These are phyloP conservation scores for Penaeus chinensis DNA, from an alignment of 1,140 invertebrate genomes.

Conservation along the genomic window DNA sequence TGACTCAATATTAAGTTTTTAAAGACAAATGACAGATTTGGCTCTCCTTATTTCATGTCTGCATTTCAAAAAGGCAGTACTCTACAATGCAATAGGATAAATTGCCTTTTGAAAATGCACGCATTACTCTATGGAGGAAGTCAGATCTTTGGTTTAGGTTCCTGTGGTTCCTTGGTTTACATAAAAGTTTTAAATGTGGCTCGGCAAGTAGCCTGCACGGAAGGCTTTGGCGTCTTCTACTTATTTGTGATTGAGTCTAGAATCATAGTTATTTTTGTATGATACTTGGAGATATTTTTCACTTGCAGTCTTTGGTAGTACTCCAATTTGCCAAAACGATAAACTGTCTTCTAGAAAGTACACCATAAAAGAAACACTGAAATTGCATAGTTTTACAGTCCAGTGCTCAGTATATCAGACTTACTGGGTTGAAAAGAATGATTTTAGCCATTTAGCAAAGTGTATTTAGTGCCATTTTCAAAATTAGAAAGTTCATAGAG, in stretches of 20 bases:
- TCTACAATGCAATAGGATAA: neutral
- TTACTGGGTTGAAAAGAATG: neutral
- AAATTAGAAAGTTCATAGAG: no score
- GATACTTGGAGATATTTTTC: slow-evolving; percentile 56
- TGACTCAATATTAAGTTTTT: slow-evolving; percentile 29
- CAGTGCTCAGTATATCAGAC: slow-evolving; percentile 26
- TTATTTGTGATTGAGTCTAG: slow-evolving; percentile 54
- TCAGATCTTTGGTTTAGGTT: slow-evolving; percentile 13
- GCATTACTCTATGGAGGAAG: slow-evolving; percentile 1
- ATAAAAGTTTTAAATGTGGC: slow-evolving; percentile 35
- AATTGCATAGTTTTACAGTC: slow-evolving; percentile 30
- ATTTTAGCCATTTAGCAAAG: no score
- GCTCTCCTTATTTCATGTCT: slow-evolving; percentile 38
- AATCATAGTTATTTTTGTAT: slow-evolving; percentile 60
- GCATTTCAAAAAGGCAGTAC: slow-evolving; percentile 27
- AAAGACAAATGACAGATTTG: slow-evolving; percentile 42
- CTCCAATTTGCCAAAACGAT: slow-evolving; percentile 42
- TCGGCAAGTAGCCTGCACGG: slow-evolving; percentile 15
- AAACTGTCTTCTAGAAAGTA: slow-evolving; percentile 14
- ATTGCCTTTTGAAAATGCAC: slow-evolving; percentile 28
- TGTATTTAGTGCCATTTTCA: no score
- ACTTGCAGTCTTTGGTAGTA: slow-evolving; percentile 56
- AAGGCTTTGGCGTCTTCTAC: slow-evolving; percentile 43
- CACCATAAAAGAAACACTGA: slow-evolving; percentile 46
- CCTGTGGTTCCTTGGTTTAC: slow-evolving; percentile 26